These are phyloP conservation scores for Hyposmocoma kahamanoa DNA, from an alignment of 1,140 invertebrate species.

Conservation along the genomic window DNA sequence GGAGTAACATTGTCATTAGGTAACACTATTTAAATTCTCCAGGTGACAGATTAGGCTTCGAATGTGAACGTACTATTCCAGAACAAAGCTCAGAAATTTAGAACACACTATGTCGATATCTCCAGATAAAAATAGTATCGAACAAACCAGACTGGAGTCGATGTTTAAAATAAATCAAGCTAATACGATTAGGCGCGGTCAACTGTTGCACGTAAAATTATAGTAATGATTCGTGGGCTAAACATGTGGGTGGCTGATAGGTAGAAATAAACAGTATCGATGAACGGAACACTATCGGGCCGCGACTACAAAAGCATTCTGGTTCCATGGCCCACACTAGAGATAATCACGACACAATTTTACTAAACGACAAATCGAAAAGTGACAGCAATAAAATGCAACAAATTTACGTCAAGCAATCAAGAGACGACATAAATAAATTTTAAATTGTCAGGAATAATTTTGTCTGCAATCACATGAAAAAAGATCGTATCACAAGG, in stretches of 20 bases:
- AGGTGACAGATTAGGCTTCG: no score
- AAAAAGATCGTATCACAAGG: constrained; percentile 27
- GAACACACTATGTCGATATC: not conserved
- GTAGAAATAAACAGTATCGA: constrained; percentile 1
- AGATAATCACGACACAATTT: constrained; percentile 2
- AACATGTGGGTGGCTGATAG: not conserved
- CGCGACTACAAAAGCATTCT: not conserved
- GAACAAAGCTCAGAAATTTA: not conserved
- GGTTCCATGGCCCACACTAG: not conserved
- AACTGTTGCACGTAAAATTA: constrained; percentile 4
- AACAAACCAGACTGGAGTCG: not conserved
- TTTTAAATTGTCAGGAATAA: constrained; percentile 21
- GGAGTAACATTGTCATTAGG: no score
- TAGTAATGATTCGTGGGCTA: constrained; percentile 1
- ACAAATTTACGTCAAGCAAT: constrained; percentile 29
- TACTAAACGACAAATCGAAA: constrained; percentile 32
- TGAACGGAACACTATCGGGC: not conserved
- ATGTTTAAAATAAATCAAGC: not conserved
- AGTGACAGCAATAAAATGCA: constrained; percentile 35
- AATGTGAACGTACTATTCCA: no score
- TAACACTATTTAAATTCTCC: no score
- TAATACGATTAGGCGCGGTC: not conserved
- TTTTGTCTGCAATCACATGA: constrained; percentile 16
- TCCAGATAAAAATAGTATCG: not conserved
- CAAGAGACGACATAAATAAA: constrained; percentile 27